Evolutionary conservation across 2,888 invertebrate species (phyloP).

Genomic region (Eristalinus sepulchralis): DNA sequence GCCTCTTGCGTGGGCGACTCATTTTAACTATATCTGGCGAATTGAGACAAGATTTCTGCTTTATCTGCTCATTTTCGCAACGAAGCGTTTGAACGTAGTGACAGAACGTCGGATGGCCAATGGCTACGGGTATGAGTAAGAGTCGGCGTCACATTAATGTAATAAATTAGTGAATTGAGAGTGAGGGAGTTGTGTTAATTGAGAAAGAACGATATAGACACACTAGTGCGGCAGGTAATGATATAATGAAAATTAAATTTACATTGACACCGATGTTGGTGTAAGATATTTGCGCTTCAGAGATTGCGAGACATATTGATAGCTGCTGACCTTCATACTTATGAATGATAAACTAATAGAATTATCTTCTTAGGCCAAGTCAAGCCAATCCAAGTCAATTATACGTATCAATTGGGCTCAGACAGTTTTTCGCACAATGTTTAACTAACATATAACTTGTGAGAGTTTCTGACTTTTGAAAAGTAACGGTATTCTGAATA

Average conservation of each 20-base stretch:
- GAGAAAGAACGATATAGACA: not conserved
- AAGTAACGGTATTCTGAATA: too few species aligned
- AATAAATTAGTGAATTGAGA: slow-evolving; percentile 61
- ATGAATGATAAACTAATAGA: too few species aligned
- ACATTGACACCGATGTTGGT: not conserved
- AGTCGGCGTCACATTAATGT: slow-evolving; percentile 66
- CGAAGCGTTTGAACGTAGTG: slow-evolving; percentile 22
- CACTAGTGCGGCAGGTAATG: not conserved
- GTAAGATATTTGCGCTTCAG: slow-evolving; percentile 19
- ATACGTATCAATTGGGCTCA: too few species aligned
- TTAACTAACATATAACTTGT: too few species aligned
- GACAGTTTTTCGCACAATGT: too few species aligned
- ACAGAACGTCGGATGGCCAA: slow-evolving; percentile 46
- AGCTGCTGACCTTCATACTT: too few species aligned
- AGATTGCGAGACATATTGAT: slow-evolving; percentile 33
- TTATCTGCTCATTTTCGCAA: slow-evolving; percentile 4
- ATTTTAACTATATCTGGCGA: slow-evolving; percentile 66
- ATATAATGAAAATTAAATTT: not conserved
- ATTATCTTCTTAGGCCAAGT: too few species aligned
- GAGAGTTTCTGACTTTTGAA: too few species aligned
- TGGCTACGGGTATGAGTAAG: slow-evolving; percentile 44
- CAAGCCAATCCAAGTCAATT: too few species aligned
- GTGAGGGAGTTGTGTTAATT: slow-evolving; percentile 10
- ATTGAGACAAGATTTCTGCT: slow-evolving; percentile 57
- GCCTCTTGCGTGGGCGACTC: slow-evolving; percentile 57